Base-by-base conservation (phyloP, 1,140 invertebrate species). In the Dreissena polymorpha region DNA sequence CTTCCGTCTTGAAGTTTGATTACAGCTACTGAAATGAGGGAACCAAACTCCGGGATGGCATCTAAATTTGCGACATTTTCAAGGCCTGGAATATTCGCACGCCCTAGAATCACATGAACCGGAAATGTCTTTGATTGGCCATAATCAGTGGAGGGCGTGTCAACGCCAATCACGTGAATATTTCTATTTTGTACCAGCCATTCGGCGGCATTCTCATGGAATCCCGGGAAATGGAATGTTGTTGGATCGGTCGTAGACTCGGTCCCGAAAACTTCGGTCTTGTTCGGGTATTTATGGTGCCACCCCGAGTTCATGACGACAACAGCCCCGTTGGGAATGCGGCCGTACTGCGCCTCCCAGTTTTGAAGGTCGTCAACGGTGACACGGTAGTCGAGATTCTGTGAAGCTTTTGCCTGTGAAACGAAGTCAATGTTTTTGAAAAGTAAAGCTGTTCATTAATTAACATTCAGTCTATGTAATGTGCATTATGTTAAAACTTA, bases 291-390 rank as follows among this genome's bases (percentile, higher is more conserved):
- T 16, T 86, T 86, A 8, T 67, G 23, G 29, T 67, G 63, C 91
- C 89, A 91, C 3, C 90, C 90, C 1, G 88, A 89, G 67, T 89
- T 88, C 85, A 91, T 86, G n/a, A 91, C n/a, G 0, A 92, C 87
- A 51, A 91, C 81, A 2, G 83, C 83, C 16, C 83, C 86, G 51
- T 86, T 39, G 6, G 90, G 88, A 55, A 90, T 87, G 6, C 49
- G 67, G 6, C 88, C 87, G 73, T 90, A 53, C 53, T 51, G 81
- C 69, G 21, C 64, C 71, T 91, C 90, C 87, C 87, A 91, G 2
- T 60, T 18, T 10, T 27, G 55, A 0, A 91, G 12, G 71, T 91
- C 91, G 0, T 83, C 63, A 0, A 88, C 60, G 1, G 79, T 88
- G 0, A 90, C 72, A 29, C 55, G 23, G 51, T 88, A 88, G 68